Evolutionary conservation across 2,797 vertebrate species (phyloP), one percentile per base, ranked within the genome.

Genomic region (Sebastes hopkinsi): DNA sequence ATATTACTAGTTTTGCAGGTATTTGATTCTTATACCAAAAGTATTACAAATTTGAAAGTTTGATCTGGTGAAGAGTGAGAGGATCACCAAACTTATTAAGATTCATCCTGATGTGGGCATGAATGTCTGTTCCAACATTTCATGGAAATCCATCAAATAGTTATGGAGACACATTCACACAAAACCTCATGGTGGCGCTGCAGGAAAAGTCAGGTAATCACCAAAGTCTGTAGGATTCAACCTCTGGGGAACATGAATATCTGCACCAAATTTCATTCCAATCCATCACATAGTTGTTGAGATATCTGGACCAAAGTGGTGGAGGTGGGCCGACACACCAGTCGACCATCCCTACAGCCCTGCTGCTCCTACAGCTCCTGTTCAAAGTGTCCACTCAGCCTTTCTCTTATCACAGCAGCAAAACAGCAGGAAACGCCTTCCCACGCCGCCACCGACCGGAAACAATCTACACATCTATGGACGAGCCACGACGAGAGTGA

Each of bases 381-480:
- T 16, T 60, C 46, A 73, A 71, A 78, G 20, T 13, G 72, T 83
- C 86, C 83, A 84, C 68, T 87, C 89, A 87, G 87, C 72, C 75
- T 71, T 80, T 84, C 82, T 80, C 70, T 85, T 72, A 81, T 89
- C 87, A 79, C 74, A 68, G 54, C 70, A 60, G 79, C 88, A 83
- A 71, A 91, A 74, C 75, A 72, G 80, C 92, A 90, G 90, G 92
- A 92, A 92, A 68, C n/a, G 25, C 60, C 83, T 84, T 79, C 89
- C 82, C 74, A 87, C 80, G 8, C 88, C 3, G 77, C 90, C 77
- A 20, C 79, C 12, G 87, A 76, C 90, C 90, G 92, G 92, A 92
- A 91, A 78, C 88, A 77, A 93, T 93, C 84, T 88, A 52, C 87
- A 90, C 87, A 84, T 91, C 81, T 91, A 89, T 90, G 79, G 91